phyloP scores from a whole-genome alignment of 2,113 vertebrate species.

The Alces alces region DNA sequence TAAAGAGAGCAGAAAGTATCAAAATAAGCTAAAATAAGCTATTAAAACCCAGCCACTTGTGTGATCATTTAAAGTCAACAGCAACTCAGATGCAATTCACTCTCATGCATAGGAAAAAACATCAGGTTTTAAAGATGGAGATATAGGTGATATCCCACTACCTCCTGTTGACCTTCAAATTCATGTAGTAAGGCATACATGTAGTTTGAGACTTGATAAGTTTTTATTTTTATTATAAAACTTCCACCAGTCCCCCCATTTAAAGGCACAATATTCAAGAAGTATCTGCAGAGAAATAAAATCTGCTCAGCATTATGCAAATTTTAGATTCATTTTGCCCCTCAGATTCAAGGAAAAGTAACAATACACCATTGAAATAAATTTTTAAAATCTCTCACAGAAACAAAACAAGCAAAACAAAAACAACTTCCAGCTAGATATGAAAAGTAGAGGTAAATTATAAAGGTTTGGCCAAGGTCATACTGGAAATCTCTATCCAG shows the following conservation, averaged over 20 bases:
- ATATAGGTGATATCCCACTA: background rate
- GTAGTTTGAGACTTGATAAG: background rate
- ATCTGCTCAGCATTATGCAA: background rate
- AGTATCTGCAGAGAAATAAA: background rate
- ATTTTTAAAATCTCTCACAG: background rate
- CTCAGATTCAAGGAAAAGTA: background rate
- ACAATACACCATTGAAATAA: background rate
- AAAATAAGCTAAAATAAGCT: constrained; percentile 29
- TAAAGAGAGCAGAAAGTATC: background rate
- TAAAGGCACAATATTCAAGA: background rate
- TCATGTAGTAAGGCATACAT: background rate
- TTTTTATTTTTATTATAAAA: background rate
- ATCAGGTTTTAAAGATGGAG: background rate
- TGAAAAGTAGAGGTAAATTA: background rate
- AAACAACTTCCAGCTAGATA: background rate
- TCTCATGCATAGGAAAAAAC: background rate
- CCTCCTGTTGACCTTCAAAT: constrained; percentile 39
- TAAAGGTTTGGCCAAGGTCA: background rate
- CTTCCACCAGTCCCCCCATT: background rate
- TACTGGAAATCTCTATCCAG: background rate
- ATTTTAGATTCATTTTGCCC: background rate
- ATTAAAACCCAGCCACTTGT: background rate
- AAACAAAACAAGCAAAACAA: background rate
- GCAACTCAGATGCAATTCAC: background rate
- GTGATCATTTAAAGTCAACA: constrained; percentile 22